Evolutionary conservation across 2,888 invertebrate genomes (phyloP), one percentile per base, ranked within the genome.

Genomic region (Papilio elwesi): DNA sequence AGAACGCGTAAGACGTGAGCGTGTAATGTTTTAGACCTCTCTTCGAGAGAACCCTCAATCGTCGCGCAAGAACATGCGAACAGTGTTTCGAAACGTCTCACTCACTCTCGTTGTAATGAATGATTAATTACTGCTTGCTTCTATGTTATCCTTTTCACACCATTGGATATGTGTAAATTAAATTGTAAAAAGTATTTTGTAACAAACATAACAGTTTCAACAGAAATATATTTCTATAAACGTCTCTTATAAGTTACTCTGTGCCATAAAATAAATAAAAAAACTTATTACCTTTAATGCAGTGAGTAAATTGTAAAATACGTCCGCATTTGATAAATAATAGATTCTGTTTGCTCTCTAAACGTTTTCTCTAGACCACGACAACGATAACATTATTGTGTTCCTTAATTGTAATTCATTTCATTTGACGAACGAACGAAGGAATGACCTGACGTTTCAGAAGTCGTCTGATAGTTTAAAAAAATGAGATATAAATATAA

Each of bases 391-490:
- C 64, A 63, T 53, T 48, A 64, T 52, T 69, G 57, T n/a, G 43
- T 69, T n/a, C 62, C 52, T 53, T 70, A 70, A 53, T 70, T 63
- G 47, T 53, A 64, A 64, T 70, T 64, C 55, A 70, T 47, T 53
- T 62, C 26, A 70, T 55, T 70, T 55, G 12, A 43, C 9, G 47
- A 15, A 47, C 38, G 36, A 26, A 53, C 6, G 62, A 63, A 64
- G 64, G 55, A 63, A 70, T 48, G n/a, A 16, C 47, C 43, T n/a
- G 47, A 70, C 9, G 62, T 70, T 52, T 26, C 48, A 6, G 11
- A 26, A 7, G n/a, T 15, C 15, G 6, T 48, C 26, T 55, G 16
- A 12, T 64, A 64, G 11, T 8, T 6, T 43, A 4, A 57, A 47
- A 15, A 47, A 63, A 15, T 63, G 63, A 63, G 43, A 63, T 26